Evolutionary conservation across 1,140 invertebrate species (phyloP).

Genomic region (Amphibalanus amphitrite): DNA sequence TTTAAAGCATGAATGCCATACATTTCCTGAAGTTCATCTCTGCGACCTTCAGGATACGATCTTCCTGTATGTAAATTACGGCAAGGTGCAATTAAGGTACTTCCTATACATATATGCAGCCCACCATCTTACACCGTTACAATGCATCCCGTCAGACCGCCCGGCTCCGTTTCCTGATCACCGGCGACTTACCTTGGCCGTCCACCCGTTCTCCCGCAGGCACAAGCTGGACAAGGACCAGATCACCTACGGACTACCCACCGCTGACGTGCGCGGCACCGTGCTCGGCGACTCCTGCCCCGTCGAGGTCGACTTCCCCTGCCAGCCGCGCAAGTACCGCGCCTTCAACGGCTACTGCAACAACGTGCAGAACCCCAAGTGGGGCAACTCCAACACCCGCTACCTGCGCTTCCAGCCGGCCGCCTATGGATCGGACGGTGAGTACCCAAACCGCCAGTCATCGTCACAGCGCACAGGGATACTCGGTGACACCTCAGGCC

Average conservation of each 20-base stretch:
- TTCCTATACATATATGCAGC: no score
- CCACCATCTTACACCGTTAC: no score
- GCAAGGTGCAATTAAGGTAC: no score
- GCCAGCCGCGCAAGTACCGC: conserved; percentile 36
- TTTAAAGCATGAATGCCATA: no score
- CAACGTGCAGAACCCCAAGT: conserved; percentile 71
- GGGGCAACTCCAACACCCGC: conserved; percentile 61
- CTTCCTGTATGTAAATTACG: no score
- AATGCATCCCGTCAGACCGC: no score
- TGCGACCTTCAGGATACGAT: no score
- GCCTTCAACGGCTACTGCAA: conserved; percentile 66
- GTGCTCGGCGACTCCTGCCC: conserved; percentile 28
- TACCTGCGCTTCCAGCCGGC: conserved; percentile 56
- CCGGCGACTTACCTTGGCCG: no score
- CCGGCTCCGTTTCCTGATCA: no score
- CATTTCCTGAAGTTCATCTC: no score
- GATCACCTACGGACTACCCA: conserved; percentile 30
- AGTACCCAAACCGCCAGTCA: conserved; percentile 6
- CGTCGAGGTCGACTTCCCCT: conserved; percentile 30
- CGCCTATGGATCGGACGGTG: conserved; percentile 44
- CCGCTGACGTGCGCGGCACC: conserved; percentile 29
- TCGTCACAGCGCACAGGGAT: no score
- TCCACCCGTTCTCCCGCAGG: conserved; percentile 20
- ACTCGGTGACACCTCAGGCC: no score
- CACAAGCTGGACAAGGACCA: conserved; percentile 29